Base-by-base conservation (phyloP, 2,113 vertebrate genomes). In the Opisthocomus hoazin region DNA sequence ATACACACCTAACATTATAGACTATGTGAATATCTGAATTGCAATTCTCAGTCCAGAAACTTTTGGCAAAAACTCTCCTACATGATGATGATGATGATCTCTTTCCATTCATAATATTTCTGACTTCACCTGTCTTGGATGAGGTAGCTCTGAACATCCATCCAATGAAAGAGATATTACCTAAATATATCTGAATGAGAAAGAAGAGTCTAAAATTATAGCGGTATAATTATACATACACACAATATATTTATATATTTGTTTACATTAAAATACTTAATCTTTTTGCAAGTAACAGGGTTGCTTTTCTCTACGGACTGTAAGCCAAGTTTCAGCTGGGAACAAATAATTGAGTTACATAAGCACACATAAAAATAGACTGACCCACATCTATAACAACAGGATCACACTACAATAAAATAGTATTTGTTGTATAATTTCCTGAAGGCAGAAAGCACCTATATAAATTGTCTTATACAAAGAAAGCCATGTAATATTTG, bases 281-380 rank as follows among this genome's bases (percentile, higher is more conserved):
- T 87, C 30, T 84, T 79, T 84, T 84, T 41, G 18, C n/a, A 89
- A 82, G 61, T 89, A 75, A 30, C 27, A 61, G 32, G n/a, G 32
- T 65, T 89, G 45, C n/a, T 94, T 29, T 94, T 78, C 36, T 85
- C 19, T 65, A 23, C 68, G 57, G 80, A 95, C 95, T 69, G 26
- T 92, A 94, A 95, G 77, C 53, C 84, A 92, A 79, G 14, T 84
- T 96, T 93, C 89, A 96, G 36, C 69, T 87, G 61, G 57, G 84
- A 89, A 94, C 73, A 96, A 94, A 95, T 96, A 94, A 91, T 75
- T 89, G 69, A 60, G 39, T 96, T 94, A 95, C 11, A 82, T 95
- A 95, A 96, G 84, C 53, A 69, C 45, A 53, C 57, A 61, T 76
- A 95, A 96, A 96, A 97, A 94, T 92, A 96, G 92, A 65, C 53